Evolutionary conservation across 1,140 invertebrate species (phyloP).

Genomic region (Spodoptera frugiperda): DNA sequence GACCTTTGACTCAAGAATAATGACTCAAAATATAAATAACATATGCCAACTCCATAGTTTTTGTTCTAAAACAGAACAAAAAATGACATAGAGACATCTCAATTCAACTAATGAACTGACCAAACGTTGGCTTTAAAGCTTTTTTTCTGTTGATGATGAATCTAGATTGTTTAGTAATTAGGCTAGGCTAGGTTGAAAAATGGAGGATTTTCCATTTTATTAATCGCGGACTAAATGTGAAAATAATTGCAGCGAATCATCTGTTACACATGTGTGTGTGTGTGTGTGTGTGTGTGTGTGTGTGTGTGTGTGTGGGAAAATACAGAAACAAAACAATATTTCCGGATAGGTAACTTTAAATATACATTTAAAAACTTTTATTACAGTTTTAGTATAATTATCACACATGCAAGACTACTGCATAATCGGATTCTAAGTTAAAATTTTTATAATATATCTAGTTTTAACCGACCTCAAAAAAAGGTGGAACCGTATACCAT

Average conservation of each 20-base stretch:
- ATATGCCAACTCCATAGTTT: background rate
- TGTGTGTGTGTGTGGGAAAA: background rate
- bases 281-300: background rate
- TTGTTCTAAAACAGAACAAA: background rate
- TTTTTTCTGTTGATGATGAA: background rate
- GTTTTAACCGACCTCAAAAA: too few relatives aligned
- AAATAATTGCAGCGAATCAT: slow-evolving; percentile 1
- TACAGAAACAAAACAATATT: background rate
- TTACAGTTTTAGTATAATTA: too few relatives aligned
- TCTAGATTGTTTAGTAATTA: background rate
- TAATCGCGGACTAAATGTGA: background rate
- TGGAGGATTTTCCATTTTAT: background rate
- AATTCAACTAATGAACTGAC: slow-evolving; percentile 11
- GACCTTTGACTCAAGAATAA: slow-evolving; percentile 25
- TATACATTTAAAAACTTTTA: too few relatives aligned
- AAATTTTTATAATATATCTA: too few relatives aligned
- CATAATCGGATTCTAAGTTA: too few relatives aligned
- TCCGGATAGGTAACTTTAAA: too few relatives aligned
- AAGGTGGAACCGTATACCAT: too few relatives aligned
- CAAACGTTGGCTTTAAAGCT: background rate
- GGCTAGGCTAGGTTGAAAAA: background rate
- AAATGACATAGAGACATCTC: background rate
- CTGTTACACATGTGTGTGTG: background rate
- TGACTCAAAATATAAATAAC: slow-evolving; percentile 2
- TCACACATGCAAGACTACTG: too few relatives aligned